Conservation (phyloP, 2,113 vertebrate genomes). For the Oceanites oceanicus region DNA sequence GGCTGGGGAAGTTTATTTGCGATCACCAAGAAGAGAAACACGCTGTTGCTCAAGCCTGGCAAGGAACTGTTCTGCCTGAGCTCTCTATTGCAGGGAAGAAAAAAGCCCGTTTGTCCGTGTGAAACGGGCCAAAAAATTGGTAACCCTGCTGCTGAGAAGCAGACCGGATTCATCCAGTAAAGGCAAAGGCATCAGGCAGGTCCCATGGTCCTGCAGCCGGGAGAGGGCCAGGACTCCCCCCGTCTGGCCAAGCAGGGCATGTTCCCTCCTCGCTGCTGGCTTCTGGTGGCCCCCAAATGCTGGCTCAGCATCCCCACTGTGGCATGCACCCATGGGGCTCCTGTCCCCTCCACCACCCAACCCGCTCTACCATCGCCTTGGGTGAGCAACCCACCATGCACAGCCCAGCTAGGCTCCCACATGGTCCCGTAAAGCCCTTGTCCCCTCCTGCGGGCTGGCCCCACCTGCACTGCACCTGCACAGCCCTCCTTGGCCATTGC, state of each 20-base stretch:
- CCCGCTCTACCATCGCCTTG: rapidly evolving
- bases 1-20: background rate
- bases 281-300: background rate
- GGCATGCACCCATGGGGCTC: rapidly evolving
- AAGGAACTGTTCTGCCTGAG: background rate
- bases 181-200: background rate
- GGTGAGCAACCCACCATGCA: background rate
- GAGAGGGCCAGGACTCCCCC: background rate
- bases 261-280: background rate
- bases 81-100: background rate
- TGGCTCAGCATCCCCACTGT: background rate
- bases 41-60: background rate
- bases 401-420: background rate
- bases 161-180: background rate
- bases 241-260: rapidly evolving
- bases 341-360: background rate
- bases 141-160: background rate
- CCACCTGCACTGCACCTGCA: rapidly evolving
- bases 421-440: background rate
- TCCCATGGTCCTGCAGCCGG: background rate
- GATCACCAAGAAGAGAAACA: background rate
- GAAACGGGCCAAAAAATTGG: background rate
- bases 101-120: background rate
- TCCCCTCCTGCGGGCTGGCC: background rate
- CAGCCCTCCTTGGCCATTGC: background rate